phyloP scores from a whole-genome alignment of 2,113 vertebrate species.

The Scolopax mira region DNA sequence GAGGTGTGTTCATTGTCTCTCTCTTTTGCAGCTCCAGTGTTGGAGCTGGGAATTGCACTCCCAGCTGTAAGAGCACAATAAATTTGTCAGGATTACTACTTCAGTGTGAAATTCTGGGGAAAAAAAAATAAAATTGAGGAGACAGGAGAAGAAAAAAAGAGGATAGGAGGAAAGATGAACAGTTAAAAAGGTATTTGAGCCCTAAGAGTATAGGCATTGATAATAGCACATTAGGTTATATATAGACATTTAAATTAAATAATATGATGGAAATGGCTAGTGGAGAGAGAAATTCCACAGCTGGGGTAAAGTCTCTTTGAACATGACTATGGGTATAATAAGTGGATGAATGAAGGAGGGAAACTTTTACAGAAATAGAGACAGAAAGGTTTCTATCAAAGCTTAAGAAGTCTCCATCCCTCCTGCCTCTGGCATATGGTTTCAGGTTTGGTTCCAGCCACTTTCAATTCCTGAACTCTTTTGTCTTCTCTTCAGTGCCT shows the following conservation, averaged over 20 bases:
- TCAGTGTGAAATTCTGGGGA: not conserved
- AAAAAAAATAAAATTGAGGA: not conserved
- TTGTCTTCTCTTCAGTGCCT: not conserved
- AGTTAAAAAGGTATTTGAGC: not conserved
- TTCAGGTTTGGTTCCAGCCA: not conserved
- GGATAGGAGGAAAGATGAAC: not conserved
- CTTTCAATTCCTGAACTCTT: not conserved
- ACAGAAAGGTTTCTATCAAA: not conserved
- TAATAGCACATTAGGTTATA: not conserved
- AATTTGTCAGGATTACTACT: not conserved
- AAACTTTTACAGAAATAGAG: not conserved
- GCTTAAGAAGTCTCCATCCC: not conserved
- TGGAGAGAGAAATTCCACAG: not conserved
- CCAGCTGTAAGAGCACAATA: not conserved
- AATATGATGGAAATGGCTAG: not conserved
- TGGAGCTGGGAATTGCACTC: not conserved
- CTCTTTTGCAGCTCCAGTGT: not conserved
- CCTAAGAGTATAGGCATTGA: not conserved
- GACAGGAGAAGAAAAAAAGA: not conserved
- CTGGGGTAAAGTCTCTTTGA: not conserved
- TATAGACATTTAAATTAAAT: not conserved
- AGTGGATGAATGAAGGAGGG: not conserved
- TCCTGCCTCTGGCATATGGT: not conserved
- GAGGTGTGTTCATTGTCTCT: not conserved
- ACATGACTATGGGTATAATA: rapidly evolving